phyloP scores from a whole-genome alignment of 2,113 vertebrate species.

The Rattus rattus region DNA sequence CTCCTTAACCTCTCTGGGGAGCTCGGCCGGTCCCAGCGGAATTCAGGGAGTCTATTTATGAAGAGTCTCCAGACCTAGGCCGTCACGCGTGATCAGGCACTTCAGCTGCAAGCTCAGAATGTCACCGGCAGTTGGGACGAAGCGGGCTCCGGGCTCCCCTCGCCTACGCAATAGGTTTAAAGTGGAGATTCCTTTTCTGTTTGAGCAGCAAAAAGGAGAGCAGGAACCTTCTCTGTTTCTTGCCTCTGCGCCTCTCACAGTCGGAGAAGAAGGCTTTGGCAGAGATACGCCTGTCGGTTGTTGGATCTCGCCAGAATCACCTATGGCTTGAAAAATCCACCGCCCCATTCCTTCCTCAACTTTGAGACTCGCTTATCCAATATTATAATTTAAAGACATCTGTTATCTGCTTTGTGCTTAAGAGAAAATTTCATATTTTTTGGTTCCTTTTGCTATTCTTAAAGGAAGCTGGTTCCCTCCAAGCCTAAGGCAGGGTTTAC shows the following conservation, averaged over 20 bases:
- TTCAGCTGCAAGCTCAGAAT: conserved; percentile 42
- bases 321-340: conserved; percentile 14
- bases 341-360: neutral
- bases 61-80: conserved; percentile 72
- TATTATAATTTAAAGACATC: conserved; percentile 78
- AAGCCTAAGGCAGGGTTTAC: conserved; percentile 61
- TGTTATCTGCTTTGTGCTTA: conserved; percentile 70
- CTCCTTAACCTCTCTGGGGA: conserved; percentile 60
- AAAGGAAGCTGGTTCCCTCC: conserved; percentile 41
- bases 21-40: conserved; percentile 71
- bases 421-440: conserved; percentile 61
- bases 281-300: conserved; percentile 22
- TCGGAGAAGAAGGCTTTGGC: conserved; percentile 39
- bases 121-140: conserved; percentile 60
- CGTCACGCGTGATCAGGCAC: conserved; percentile 9
- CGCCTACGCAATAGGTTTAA: conserved; percentile 5
- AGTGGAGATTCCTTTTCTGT: neutral
- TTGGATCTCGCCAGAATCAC: conserved; percentile 58
- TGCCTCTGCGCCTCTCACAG: conserved; percentile 6
- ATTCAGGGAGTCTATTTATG: conserved; percentile 83
- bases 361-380: conserved; percentile 53
- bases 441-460: neutral
- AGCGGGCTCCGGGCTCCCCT: conserved; percentile 55
- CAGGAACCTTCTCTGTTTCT: conserved; percentile 4
- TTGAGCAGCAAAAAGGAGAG: neutral